Evolutionary conservation across 1,140 invertebrate genomes (phyloP).

Genomic region (Pantala flavescens): DNA sequence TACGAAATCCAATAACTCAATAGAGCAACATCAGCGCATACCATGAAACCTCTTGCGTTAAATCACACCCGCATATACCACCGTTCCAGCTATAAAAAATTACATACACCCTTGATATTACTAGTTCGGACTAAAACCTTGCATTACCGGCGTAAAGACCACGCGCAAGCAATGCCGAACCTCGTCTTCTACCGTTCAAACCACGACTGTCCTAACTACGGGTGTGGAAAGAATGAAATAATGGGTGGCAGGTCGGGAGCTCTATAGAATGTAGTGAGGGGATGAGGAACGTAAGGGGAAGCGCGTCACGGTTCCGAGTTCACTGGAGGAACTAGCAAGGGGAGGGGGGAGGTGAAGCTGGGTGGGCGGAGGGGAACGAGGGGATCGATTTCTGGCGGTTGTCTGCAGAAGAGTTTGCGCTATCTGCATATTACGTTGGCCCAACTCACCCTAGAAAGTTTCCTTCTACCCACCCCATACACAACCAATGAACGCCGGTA

Average conservation of each 20-base stretch:
- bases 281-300: not conserved
- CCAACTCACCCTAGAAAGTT: not conserved
- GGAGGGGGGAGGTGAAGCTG: not conserved
- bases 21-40: too few species aligned
- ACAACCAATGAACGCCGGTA: not conserved
- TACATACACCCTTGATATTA: too few species aligned
- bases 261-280: not conserved
- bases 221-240: not conserved
- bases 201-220: conserved; percentile 7
- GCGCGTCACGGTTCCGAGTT: conserved; percentile 1
- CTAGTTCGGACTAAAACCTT: too few species aligned
- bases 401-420: conserved; percentile 7
- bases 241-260: not conserved
- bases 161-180: not conserved
- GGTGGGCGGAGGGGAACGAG: not conserved
- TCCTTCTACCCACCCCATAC: not conserved
- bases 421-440: conserved; percentile 9
- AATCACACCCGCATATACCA: too few species aligned
- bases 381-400: conserved; percentile 3
- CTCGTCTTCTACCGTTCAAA: not conserved
- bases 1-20: too few species aligned
- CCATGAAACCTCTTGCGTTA: too few species aligned
- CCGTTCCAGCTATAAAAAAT: too few species aligned
- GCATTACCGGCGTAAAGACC: not conserved
- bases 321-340: not conserved